Percentiles rank a stretch among this genome's conserved stretches.
Conservation (phyloP, 2,113 vertebrate species). For the Oryzias curvinotus region DNA sequence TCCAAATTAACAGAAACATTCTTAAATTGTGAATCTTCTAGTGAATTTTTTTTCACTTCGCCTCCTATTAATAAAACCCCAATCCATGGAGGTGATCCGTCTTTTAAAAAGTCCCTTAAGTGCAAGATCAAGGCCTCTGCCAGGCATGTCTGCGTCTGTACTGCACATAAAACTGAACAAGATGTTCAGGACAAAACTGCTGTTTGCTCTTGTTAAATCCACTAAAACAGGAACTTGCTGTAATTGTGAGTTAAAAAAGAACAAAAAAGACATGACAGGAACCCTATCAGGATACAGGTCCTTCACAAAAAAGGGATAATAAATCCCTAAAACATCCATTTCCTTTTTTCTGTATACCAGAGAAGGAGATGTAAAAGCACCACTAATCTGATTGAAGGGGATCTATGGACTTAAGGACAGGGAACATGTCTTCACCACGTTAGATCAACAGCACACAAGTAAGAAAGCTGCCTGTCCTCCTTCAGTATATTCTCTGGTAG, state of each 20-base stretch:
- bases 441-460: conserved; percentile 40
- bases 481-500: neutral
- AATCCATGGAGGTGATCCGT: conserved; percentile 4
- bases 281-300: no score
- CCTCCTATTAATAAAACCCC: conserved; percentile 4
- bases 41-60: neutral
- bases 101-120: conserved; percentile 25
- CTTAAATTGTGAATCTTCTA: neutral
- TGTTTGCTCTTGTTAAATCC: no score
- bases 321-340: conserved; percentile 7
- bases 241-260: no score
- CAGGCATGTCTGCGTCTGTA: neutral
- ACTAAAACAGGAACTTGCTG: no score
- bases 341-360: neutral
- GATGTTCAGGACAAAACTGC: no score
- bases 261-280: no score
- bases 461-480: conserved; percentile 9
- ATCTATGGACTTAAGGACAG: conserved; percentile 29
- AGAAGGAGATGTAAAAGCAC: conserved; percentile 26
- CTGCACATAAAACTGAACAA: conserved; percentile 3
- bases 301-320: no score
- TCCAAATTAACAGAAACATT: conserved; percentile 5
- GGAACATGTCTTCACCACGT: conserved; percentile 33
- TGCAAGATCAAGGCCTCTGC: conserved; percentile 18
- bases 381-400: conserved; percentile 41